A percentile compares a stretch with the other conserved stretches of the same genome.
Conservation (phyloP, 2,113 vertebrate species). For the Meleagris gallopavo region DNA sequence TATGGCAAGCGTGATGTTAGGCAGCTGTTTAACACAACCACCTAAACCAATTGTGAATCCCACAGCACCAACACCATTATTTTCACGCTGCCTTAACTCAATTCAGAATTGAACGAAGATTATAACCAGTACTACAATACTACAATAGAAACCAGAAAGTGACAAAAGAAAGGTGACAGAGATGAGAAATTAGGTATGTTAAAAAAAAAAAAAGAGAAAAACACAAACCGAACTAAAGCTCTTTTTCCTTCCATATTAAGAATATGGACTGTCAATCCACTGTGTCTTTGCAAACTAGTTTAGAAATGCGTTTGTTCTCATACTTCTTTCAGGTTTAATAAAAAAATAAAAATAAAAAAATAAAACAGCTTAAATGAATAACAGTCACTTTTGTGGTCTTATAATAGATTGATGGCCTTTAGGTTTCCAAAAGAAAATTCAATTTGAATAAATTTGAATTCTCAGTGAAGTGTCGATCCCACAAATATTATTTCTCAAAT, state of each 20-base stretch:
- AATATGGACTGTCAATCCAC: background rate
- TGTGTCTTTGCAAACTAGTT: constrained; percentile 19
- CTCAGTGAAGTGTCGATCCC: constrained; percentile 50
- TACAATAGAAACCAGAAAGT: background rate
- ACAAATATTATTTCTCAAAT: constrained; percentile 44
- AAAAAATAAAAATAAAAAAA: background rate
- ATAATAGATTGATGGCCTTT: constrained; percentile 59
- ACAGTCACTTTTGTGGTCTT: constrained; percentile 47
- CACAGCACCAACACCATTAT: background rate
- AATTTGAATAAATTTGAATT: constrained; percentile 70
- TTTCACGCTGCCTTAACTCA: background rate
- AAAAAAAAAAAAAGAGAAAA: background rate
- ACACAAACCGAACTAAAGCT: background rate
- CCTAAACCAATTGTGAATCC: background rate
- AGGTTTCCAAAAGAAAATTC: constrained; percentile 71
- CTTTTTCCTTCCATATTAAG: background rate
- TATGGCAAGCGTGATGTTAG: background rate
- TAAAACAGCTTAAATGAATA: constrained; percentile 41
- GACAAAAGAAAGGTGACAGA: background rate
- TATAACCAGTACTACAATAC: accelerated
- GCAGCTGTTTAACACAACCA: background rate
- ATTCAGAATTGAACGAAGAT: background rate
- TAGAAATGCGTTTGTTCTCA: constrained; percentile 60
- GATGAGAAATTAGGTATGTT: background rate
- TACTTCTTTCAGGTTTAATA: constrained; percentile 56